A percentile compares a stretch with the other conserved stretches of the same genome.
phyloP scores from a whole-genome alignment of 2,888 invertebrate species.

The Agrilus cyanescens region DNA sequence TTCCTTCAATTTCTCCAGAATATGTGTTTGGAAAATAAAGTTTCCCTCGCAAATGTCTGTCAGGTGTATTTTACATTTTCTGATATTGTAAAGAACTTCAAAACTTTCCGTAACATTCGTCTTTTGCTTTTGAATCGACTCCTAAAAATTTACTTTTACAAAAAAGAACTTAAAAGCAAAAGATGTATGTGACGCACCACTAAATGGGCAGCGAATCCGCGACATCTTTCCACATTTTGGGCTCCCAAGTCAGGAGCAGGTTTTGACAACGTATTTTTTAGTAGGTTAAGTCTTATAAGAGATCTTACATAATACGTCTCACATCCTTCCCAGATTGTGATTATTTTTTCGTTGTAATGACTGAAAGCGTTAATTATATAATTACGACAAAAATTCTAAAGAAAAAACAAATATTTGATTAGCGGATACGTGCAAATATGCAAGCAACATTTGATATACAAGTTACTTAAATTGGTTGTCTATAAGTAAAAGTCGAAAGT shows the following conservation, averaged over 20 bases:
- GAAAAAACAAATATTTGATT: neutral
- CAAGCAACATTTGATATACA: neutral
- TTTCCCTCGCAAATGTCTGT: conserved; percentile 23
- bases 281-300: conserved; percentile 52
- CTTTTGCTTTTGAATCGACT: conserved; percentile 55
- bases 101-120: conserved; percentile 46
- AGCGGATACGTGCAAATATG: conserved; percentile 24
- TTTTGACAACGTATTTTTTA: conserved; percentile 48
- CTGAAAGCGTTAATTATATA: conserved; percentile 24
- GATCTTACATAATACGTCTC: conserved; percentile 65
- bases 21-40: conserved; percentile 22
- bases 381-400: too few species aligned
- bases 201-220: conserved; percentile 73
- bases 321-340: conserved; percentile 58
- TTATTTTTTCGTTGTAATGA: conserved; percentile 34
- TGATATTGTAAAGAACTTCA: conserved; percentile 44
- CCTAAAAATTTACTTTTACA: conserved; percentile 33
- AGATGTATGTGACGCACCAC: conserved; percentile 39
- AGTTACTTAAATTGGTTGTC: neutral
- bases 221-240: conserved; percentile 71
- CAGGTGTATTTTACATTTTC: conserved; percentile 37
- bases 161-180: neutral
- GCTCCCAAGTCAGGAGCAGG: conserved; percentile 70
- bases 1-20: conserved; percentile 36
- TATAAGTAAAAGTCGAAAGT: too few species aligned